Conservation (phyloP, 1,140 invertebrate species). For the Penaeus indicus region DNA sequence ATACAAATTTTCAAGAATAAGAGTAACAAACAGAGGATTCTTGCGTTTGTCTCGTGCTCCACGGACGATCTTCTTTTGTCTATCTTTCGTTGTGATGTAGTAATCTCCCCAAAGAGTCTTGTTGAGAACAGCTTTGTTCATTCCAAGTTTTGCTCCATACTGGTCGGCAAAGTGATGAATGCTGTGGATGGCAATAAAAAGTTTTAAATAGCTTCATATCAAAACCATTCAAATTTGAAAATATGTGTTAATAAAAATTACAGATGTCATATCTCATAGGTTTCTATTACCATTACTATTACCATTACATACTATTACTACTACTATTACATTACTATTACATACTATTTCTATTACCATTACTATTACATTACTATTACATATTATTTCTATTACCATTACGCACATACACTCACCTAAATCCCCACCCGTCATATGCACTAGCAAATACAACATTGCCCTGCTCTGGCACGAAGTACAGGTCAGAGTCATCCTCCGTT, state of each 20-base stretch:
- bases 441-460: conserved; percentile 98
- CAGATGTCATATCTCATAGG: neutral
- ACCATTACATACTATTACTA: no score
- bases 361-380: no score
- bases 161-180: conserved; percentile 89
- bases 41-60: conserved; percentile 96
- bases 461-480: conserved; percentile 92
- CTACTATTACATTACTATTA: no score
- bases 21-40: conserved; percentile 95
- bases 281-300: no score
- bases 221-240: conserved; percentile 3
- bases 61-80: conserved; percentile 85
- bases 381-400: no score
- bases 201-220: neutral
- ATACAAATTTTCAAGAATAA: conserved; percentile 96
- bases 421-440: conserved; percentile 98
- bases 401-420: conserved; percentile 70
- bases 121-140: conserved; percentile 75
- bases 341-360: no score
- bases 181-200: conserved; percentile 68
- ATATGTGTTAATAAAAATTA: conserved; percentile 22
- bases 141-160: conserved; percentile 84
- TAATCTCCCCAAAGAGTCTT: conserved; percentile 96
- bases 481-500: conserved; percentile 87
- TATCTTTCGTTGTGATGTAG: conserved; percentile 86